phyloP scores from a whole-genome alignment of 2,113 vertebrate genomes.

The Hirundichthys speculiger region DNA sequence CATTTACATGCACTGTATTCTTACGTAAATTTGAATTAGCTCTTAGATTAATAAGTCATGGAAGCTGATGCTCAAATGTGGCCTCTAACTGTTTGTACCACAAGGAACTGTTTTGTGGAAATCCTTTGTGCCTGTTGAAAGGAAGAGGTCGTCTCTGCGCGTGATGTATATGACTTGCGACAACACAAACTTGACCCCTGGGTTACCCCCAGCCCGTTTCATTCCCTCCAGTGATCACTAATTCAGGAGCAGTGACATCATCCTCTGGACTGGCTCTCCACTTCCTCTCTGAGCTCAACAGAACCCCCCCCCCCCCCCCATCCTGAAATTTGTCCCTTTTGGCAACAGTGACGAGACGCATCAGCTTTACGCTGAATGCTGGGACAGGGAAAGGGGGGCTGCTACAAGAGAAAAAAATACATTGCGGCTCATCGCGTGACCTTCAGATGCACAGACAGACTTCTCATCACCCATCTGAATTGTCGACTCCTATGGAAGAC shows the following conservation, averaged over 20 bases:
- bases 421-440: slow-evolving; percentile 23
- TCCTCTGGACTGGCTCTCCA: slow-evolving; percentile 20
- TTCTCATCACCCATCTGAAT: not conserved
- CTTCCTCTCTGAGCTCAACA: slow-evolving; percentile 21
- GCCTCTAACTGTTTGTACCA: not conserved
- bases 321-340: slow-evolving; percentile 13
- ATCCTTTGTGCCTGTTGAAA: slow-evolving; percentile 13
- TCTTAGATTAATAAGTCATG: no score
- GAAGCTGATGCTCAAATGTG: not conserved
- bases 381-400: no score
- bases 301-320: not conserved
- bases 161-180: slow-evolving; percentile 8
- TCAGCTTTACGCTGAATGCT: no score
- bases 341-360: no score
- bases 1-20: not conserved
- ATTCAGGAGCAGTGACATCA: slow-evolving; percentile 66
- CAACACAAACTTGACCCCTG: slow-evolving; percentile 30
- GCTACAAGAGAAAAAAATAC: not conserved
- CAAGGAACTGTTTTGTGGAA: slow-evolving; percentile 18
- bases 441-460: slow-evolving; percentile 7
- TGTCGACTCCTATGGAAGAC: not conserved
- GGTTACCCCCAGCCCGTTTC: slow-evolving; percentile 41
- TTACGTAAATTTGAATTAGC: not conserved
- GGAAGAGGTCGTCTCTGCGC: slow-evolving; percentile 17
- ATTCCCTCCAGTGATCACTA: slow-evolving; percentile 45